Percentiles rank a stretch among this genome's conserved stretches.
Evolutionary conservation across 2,113 vertebrate species (phyloP).

Genomic region (Corythoichthys haematopterus): DNA sequence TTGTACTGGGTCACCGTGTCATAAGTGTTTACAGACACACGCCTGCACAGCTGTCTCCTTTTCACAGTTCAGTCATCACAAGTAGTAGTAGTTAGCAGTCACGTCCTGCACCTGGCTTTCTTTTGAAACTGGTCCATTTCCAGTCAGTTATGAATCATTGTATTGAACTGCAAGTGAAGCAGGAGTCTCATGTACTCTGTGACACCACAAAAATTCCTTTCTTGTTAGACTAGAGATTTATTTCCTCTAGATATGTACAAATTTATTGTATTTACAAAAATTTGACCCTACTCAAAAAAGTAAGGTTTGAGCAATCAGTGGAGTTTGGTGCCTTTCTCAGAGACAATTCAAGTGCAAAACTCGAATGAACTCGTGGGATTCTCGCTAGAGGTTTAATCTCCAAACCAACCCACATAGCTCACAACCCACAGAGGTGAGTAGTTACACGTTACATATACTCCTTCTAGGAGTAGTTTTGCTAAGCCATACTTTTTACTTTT

Average conservation of each 20-base stretch:
- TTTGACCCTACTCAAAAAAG: background rate
- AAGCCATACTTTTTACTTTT: no score
- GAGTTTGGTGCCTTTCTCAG: background rate
- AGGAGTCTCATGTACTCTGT: background rate
- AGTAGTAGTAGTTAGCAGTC: constrained; percentile 9
- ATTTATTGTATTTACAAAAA: background rate
- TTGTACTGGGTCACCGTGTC: constrained; percentile 42
- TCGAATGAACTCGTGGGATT: background rate
- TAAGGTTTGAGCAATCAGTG: background rate
- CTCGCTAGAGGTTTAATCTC: background rate
- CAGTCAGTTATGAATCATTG: constrained; percentile 12
- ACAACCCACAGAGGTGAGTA: no score
- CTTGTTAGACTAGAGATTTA: background rate
- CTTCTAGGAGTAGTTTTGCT: no score
- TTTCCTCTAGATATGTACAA: background rate
- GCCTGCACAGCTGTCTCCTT: constrained; percentile 54
- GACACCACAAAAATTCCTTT: background rate
- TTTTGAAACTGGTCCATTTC: constrained; percentile 19
- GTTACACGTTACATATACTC: no score
- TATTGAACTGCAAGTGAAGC: background rate
- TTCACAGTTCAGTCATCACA: constrained; percentile 42
- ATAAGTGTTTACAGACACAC: constrained; percentile 45
- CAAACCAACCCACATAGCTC: no score
- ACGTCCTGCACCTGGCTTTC: constrained; percentile 26
- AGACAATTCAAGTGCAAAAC: background rate